Evolutionary conservation across 2,888 invertebrate genomes (phyloP), one percentile per base, ranked within the genome.

Genomic region (Troides oblongomaculatus): DNA sequence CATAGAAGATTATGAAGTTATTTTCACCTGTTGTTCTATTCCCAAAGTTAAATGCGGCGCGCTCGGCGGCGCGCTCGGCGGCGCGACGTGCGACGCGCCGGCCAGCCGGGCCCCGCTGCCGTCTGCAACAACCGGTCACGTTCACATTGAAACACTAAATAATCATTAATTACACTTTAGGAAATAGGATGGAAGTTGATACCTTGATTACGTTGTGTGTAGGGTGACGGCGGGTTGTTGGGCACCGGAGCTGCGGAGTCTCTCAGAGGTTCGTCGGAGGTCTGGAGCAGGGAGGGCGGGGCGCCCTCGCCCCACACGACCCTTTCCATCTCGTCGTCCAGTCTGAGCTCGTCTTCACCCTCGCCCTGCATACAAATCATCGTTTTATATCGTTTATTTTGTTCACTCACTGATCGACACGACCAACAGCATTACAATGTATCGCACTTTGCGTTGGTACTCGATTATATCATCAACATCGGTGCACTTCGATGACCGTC

Each of bases 321-420:
- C 87, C 97, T 96, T 81, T 97, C 97, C 95, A 97, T 97, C 94
- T 97, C 97, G 87, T 96, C 96, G 91, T 97, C 97, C 91, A 97
- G 93, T 77, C 94, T 95, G 78, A 96, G 93, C 85, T 95, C 95
- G 86, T 95, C 93, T 83, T 93, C 83, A 50, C 82, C 79, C 66
- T 80, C 81, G 73, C 76, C 82, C 88, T 88, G 79, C 30, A 61
- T 43, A 59, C 53, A 46, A 18, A 72, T 36, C 36, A 39, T 39
- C 5, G 39, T 1, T 39, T 39, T 10, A 39, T 39, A 39, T 10
- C 7, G 59, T 56, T 14, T 18, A 5, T 30, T 30, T 39, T 12
- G 25, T 17, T 18, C 65, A 59, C 66, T 46, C 21, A 63, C 8
- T 50, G 58, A 58, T 50, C 63, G 63, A 58, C 36, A 59, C 30